A percentile compares a stretch with the other conserved stretches of the same genome.
Evolutionary conservation across 2,113 vertebrate species (phyloP).

Genomic region (Tretioscincus oriximinensis): DNA sequence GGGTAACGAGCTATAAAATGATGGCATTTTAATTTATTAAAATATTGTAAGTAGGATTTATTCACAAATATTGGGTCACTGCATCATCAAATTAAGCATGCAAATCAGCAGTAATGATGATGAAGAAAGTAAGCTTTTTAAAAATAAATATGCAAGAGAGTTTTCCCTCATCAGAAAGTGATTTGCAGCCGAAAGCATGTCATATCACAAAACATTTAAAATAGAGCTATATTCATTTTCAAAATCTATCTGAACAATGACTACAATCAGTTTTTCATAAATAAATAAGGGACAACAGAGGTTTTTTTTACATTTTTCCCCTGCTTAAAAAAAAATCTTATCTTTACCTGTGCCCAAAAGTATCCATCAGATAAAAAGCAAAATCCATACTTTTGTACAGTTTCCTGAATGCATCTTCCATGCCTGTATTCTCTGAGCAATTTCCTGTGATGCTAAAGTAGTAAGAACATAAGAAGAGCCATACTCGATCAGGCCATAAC

Average conservation of each 20-base stretch:
- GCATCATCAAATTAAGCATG: background rate
- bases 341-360: background rate
- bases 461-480: too few relatives aligned
- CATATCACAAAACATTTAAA: background rate
- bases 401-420: background rate
- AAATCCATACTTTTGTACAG: background rate
- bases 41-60: slow-evolving; percentile 38
- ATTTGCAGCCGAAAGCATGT: background rate
- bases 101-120: rapidly evolving
- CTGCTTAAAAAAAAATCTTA: background rate
- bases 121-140: background rate
- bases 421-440: background rate
- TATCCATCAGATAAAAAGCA: background rate
- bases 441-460: background rate
- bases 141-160: background rate
- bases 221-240: background rate
- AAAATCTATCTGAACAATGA: background rate
- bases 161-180: background rate
- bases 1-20: background rate
- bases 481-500: too few relatives aligned
- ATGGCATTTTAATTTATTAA: slow-evolving; percentile 44
- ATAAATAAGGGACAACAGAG: background rate
- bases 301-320: background rate
- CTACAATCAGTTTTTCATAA: background rate
- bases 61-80: background rate